Evolutionary conservation across 2,888 invertebrate genomes (phyloP).

Genomic region (Lymantria dispar): DNA sequence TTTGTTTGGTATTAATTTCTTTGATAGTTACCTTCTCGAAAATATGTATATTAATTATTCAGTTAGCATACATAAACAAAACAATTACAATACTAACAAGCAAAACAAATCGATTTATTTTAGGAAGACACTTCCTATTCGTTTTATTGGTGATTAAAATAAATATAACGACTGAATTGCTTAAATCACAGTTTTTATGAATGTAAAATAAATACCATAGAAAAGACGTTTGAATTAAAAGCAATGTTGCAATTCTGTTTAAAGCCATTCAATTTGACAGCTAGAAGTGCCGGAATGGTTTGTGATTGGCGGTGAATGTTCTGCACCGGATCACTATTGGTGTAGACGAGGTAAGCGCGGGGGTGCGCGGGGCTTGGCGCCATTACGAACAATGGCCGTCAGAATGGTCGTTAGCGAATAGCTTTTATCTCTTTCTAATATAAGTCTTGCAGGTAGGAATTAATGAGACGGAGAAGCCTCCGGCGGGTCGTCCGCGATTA

Average conservation of each 20-base stretch:
- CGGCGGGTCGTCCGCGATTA: conserved; percentile 58
- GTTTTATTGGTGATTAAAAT: neutral
- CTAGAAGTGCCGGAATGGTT: conserved; percentile 81
- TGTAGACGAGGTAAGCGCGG: conserved; percentile 68
- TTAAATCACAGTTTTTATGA: conserved; percentile 12
- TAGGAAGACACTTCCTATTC: neutral
- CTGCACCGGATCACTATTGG: conserved; percentile 81
- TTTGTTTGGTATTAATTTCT: too few relatives aligned
- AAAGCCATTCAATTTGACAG: conserved; percentile 78
- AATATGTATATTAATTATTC: too few relatives aligned
- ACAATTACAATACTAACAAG: too few relatives aligned
- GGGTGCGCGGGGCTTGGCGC: conserved; percentile 73
- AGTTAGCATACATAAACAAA: too few relatives aligned
- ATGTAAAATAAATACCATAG: conserved; percentile 26
- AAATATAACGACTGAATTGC: neutral
- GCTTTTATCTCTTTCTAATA: conserved; percentile 83
- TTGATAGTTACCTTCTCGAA: too few relatives aligned
- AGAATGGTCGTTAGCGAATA: conserved; percentile 79
- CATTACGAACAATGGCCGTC: conserved; percentile 81
- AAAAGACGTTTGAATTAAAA: conserved; percentile 36
- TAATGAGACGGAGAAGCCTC: conserved; percentile 80
- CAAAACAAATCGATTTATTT: too few relatives aligned
- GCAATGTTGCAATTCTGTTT: conserved; percentile 61
- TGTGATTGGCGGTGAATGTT: conserved; percentile 83
- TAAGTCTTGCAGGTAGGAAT: conserved; percentile 80